Conservation (phyloP, 2,888 invertebrate genomes). For the Drosophila tanythrix region DNA sequence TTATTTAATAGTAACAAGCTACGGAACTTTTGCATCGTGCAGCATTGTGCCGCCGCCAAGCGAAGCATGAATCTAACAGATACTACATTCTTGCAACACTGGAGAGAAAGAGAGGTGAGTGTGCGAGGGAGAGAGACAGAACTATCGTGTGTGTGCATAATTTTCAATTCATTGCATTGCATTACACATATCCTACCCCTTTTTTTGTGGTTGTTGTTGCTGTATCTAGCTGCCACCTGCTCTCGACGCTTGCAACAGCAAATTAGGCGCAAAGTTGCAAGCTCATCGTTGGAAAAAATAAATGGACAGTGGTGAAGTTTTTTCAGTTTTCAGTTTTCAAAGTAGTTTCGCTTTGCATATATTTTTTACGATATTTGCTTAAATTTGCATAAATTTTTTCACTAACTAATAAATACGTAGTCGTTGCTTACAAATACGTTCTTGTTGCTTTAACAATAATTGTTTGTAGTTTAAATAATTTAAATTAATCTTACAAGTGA, state of each 20-base stretch:
- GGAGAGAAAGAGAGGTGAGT: not conserved
- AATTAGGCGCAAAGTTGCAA: slow-evolving; percentile 61
- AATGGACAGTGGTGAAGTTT: slow-evolving; percentile 35
- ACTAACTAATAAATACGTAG: slow-evolving; percentile 78
- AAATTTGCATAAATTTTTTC: slow-evolving; percentile 72
- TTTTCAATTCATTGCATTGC: slow-evolving; percentile 55
- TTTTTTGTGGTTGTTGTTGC: not conserved
- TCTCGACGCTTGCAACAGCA: slow-evolving; percentile 11
- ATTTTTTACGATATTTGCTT: slow-evolving; percentile 62
- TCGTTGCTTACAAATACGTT: slow-evolving; percentile 52
- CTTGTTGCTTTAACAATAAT: slow-evolving; percentile 52
- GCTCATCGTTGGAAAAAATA: slow-evolving; percentile 51
- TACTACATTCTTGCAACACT: slow-evolving; percentile 28
- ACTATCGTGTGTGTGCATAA: slow-evolving; percentile 44
- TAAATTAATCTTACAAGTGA: slow-evolving; percentile 73
- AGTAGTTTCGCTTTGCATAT: slow-evolving; percentile 60
- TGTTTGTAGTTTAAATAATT: slow-evolving; percentile 45
- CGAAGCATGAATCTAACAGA: slow-evolving; percentile 43
- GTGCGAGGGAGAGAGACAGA: not conserved
- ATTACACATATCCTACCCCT: slow-evolving; percentile 32
- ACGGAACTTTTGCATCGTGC: slow-evolving; percentile 51
- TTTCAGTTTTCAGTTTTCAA: slow-evolving; percentile 47
- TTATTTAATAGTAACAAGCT: slow-evolving; percentile 57
- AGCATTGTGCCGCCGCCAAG: slow-evolving; percentile 33
- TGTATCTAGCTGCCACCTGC: slow-evolving; percentile 45